Conservation (phyloP, 1,140 invertebrate genomes). For the Drosophila pseudoobscura region DNA sequence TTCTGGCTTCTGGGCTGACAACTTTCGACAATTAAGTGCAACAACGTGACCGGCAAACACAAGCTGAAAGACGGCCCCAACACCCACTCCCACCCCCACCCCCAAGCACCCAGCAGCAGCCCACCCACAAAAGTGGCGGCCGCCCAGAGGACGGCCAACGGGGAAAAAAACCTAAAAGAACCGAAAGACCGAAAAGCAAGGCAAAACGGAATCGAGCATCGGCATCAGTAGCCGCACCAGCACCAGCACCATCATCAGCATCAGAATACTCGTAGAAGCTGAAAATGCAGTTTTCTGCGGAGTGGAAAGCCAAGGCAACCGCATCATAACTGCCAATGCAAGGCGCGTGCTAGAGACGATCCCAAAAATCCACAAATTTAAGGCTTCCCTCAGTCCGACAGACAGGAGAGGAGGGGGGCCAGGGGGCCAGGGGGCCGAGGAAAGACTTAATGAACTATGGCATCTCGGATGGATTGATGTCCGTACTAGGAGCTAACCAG, state of each 20-base stretch:
- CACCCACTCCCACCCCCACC: background rate
- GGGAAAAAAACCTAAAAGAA: slow-evolving; percentile 9
- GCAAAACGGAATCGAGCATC: slow-evolving; percentile 1
- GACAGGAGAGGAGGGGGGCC: too few species aligned
- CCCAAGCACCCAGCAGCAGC: too few species aligned
- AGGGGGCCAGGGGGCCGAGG: too few species aligned
- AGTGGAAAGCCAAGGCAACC: slow-evolving; percentile 29
- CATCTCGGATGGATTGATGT: too few species aligned
- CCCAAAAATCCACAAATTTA: slow-evolving; percentile 10
- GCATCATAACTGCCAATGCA: slow-evolving; percentile 47
- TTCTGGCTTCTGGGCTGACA: slow-evolving; percentile 22
- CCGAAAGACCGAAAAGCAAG: background rate
- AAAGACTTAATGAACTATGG: too few species aligned
- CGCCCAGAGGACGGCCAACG: background rate
- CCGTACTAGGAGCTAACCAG: too few species aligned
- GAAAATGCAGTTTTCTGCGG: slow-evolving; percentile 28
- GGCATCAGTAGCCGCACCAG: too few species aligned
- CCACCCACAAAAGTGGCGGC: slow-evolving; percentile 21
- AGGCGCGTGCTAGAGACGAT: slow-evolving; percentile 18
- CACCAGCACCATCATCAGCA: too few species aligned
- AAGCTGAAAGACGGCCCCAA: slow-evolving; percentile 30
- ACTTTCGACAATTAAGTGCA: slow-evolving; percentile 64
- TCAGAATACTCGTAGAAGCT: slow-evolving; percentile 12
- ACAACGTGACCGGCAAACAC: slow-evolving; percentile 61
- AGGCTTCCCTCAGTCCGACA: slow-evolving; percentile 21